Evolutionary conservation across 1,140 invertebrate species (phyloP).

Genomic region (Drosophila leontia): DNA sequence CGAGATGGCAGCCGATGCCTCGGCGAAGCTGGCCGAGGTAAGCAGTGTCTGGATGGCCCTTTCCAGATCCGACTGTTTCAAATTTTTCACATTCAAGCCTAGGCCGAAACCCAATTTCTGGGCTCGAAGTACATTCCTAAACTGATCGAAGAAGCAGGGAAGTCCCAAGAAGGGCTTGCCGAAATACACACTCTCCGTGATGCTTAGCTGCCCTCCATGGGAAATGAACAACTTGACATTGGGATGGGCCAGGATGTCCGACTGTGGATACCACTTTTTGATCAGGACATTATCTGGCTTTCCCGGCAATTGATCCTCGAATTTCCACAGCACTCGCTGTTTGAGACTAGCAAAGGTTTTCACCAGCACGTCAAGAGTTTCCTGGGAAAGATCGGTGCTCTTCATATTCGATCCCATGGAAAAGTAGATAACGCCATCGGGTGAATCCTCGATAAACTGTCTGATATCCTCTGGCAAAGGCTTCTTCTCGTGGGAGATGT

Average conservation of each 20-base stretch:
- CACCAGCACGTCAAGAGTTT: conserved; percentile 86
- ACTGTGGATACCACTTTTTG: conserved; percentile 90
- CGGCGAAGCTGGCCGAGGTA: conserved; percentile 70
- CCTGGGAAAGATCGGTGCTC: conserved; percentile 85
- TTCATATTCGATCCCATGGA: conserved; percentile 88
- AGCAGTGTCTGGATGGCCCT: conserved; percentile 76
- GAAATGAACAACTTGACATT: conserved; percentile 90
- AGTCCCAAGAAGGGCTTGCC: conserved; percentile 90
- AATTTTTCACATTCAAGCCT: conserved; percentile 74
- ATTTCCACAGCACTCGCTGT: conserved; percentile 89
- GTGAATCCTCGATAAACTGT: conserved; percentile 86
- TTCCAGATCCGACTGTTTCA: conserved; percentile 76
- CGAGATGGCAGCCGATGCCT: conserved; percentile 86
- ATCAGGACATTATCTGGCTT: conserved; percentile 88
- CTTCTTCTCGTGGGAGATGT: conserved; percentile 81
- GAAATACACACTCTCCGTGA: conserved; percentile 89
- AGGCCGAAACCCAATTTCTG: conserved; percentile 85
- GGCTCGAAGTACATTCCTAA: conserved; percentile 86
- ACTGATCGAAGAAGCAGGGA: conserved; percentile 89
- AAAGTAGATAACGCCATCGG: conserved; percentile 87
- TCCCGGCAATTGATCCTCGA: conserved; percentile 86
- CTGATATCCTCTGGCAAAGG: conserved; percentile 85
- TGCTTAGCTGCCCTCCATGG: conserved; percentile 90
- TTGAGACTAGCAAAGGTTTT: conserved; percentile 87
- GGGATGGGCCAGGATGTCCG: conserved; percentile 89